Evolutionary conservation across 2,113 vertebrate genomes (phyloP).

Genomic region (Sciurus niger): DNA sequence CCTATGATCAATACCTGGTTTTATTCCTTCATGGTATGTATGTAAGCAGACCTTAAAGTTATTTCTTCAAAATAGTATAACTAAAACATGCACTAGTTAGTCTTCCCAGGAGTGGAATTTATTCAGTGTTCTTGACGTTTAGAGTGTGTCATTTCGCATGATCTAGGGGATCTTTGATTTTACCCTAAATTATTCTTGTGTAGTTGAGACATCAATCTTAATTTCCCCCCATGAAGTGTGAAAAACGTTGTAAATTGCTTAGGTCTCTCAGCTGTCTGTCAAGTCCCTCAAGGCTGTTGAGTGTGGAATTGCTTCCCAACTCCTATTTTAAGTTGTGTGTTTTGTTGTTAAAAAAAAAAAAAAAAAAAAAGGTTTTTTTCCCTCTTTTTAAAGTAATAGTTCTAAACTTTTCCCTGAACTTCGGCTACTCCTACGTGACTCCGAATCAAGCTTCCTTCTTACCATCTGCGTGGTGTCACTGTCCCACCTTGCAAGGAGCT

Average conservation of each 20-base stretch:
- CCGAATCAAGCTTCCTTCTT: neutral
- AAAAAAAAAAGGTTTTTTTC: neutral
- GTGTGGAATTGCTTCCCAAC: conserved; percentile 42
- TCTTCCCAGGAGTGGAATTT: conserved; percentile 47
- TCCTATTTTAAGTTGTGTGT: conserved; percentile 57
- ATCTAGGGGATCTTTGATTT: conserved; percentile 69
- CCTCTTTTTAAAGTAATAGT: neutral
- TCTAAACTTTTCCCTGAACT: neutral
- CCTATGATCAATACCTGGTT: neutral
- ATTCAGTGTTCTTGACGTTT: conserved; percentile 49
- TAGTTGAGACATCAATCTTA: conserved; percentile 74
- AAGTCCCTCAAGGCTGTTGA: conserved; percentile 33
- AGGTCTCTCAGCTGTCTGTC: conserved; percentile 74
- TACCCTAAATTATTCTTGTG: conserved; percentile 63
- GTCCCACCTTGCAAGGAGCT: neutral
- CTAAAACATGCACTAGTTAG: neutral
- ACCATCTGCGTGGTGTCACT: neutral
- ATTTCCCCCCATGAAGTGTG: conserved; percentile 68
- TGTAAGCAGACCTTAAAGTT: neutral
- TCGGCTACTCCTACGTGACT: neutral
- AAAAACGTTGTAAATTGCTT: conserved; percentile 69
- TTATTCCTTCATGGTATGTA: neutral
- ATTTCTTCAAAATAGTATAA: neutral
- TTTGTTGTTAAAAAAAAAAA: neutral
- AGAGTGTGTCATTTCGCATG: conserved; percentile 24